Evolutionary conservation across 2,888 invertebrate genomes (phyloP).

Genomic region (Dexiosoma caninum): DNA sequence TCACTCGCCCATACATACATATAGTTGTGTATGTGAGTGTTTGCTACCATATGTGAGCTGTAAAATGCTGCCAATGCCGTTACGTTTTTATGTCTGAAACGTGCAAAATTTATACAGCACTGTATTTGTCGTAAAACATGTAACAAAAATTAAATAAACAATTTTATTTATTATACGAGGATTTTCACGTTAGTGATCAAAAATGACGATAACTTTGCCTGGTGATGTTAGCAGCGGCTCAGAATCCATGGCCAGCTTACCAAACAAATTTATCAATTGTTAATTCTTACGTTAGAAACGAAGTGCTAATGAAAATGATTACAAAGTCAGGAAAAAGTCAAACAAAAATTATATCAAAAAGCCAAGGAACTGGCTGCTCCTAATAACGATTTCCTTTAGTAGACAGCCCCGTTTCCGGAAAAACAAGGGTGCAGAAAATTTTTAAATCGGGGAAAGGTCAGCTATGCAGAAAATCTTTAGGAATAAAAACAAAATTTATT

Average conservation of each 20-base stretch:
- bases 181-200: neutral
- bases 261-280: neutral
- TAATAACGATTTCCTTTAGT: too few species aligned
- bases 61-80: slow-evolving; percentile 35
- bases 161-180: slow-evolving; percentile 11
- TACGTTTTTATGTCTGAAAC: slow-evolving; percentile 46
- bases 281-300: too few species aligned
- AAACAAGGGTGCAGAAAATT: too few species aligned
- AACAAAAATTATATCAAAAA: too few species aligned
- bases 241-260: neutral
- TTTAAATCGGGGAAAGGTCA: too few species aligned
- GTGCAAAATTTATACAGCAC: slow-evolving; percentile 46
- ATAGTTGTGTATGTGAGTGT: neutral
- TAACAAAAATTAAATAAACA: slow-evolving; percentile 28
- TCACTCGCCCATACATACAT: neutral
- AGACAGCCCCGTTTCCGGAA: too few species aligned
- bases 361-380: too few species aligned
- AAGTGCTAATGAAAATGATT: too few species aligned
- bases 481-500: too few species aligned
- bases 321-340: too few species aligned
- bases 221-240: neutral
- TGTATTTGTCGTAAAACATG: slow-evolving; percentile 49
- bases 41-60: slow-evolving; percentile 38
- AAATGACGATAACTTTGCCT: neutral
- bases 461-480: too few species aligned